Base-by-base conservation (phyloP, 2,888 invertebrate genomes). In the Drosophila eohydei region DNA sequence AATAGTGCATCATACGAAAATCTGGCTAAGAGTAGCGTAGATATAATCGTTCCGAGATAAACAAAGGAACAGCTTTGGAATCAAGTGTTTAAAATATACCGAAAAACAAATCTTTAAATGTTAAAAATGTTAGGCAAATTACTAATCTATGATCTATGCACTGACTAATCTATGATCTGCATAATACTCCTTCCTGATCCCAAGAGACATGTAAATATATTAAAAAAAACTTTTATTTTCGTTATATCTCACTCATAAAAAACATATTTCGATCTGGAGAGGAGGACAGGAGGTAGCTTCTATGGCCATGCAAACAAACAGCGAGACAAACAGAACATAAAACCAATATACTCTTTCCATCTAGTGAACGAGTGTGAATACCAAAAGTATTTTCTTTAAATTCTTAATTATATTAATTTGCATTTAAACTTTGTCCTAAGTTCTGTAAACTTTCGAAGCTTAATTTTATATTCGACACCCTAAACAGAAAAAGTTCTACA, bases 371-470 rank as follows among this genome's bases (percentile, higher is more conserved):
- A 12, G 32, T 50, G 21, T 34, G 7, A 21, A 7, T 12, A 34
- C 12, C 4, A 36, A 26, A 14, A 6, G 3, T 21, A 21, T 11
- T 46, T 52, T 36, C 3, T 4, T 26, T 21, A 14, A 36, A 3
- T 26, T 36, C 36, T 14, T 36, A 36, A 52, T 52, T 36, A 52
- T 26, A 52, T 52, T 52, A 14, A 52, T 26, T 36, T 52, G 14
- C 26, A 36, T 36, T 26, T 8, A 26, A 52, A 36, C 14, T 52
- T 32, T 16, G 1, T 26, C 26, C 34, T 0, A 51, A 51, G 8
- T 52, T 21, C 26, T 8, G 8, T 36, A 14, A 52, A 36, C 51
- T 52, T 52, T 36, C 11, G 2, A 30, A 32, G 30, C 8, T 43
- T 21, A 21, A 21, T 44, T 26, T 26, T 1, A 14, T 26, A 44